Evolutionary conservation across 2,797 vertebrate species (phyloP).

Genomic region (Chelonia mydas): DNA sequence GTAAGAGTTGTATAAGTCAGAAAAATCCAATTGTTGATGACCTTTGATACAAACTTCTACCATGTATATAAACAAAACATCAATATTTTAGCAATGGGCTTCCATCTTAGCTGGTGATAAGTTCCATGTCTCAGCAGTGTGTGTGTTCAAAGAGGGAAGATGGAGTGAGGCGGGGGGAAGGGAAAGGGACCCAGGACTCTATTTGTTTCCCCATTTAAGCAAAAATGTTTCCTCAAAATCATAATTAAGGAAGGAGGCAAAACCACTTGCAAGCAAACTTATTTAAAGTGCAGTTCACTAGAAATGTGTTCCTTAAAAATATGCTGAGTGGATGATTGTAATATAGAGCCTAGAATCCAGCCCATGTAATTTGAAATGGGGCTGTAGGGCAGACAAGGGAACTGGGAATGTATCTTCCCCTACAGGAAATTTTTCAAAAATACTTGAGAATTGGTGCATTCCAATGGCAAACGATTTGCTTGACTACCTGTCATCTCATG

Average conservation of each 20-base stretch:
- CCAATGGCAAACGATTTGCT: neutral
- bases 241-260: neutral
- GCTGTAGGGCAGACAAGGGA: neutral
- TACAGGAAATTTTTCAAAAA: neutral
- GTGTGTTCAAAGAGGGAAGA: neutral
- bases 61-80: neutral
- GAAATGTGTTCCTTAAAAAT: neutral
- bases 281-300: neutral
- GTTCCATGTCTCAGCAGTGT: neutral
- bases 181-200: neutral
- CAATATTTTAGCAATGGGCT: neutral
- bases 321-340: neutral
- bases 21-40: neutral
- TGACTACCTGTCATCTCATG: neutral
- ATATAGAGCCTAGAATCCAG: neutral
- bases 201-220: neutral
- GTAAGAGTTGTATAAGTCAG: neutral
- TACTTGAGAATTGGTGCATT: neutral
- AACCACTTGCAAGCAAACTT: neutral
- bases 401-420: neutral
- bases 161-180: fast-evolving
- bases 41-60: neutral
- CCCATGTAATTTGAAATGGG: neutral
- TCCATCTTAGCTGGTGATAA: neutral
- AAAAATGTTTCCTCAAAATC: neutral